A percentile compares a stretch with the other conserved stretches of the same genome.
phyloP scores from a whole-genome alignment of 2,797 vertebrate species.

The Microchirus variegatus region DNA sequence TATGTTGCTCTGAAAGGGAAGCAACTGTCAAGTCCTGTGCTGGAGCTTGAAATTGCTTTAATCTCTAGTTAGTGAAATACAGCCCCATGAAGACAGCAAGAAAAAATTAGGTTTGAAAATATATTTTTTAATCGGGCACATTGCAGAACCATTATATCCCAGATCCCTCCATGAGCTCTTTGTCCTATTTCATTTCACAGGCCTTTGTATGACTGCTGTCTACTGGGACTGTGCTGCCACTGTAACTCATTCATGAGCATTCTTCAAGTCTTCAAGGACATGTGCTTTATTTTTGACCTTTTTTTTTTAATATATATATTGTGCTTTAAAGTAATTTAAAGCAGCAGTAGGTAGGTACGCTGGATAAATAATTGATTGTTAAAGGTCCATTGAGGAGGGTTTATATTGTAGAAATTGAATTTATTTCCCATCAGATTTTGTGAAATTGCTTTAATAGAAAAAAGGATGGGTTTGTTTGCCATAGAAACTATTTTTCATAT shows the following conservation, averaged over 20 bases:
- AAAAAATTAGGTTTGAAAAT: neutral
- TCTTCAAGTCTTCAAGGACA: too few relatives aligned
- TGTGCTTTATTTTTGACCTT: conserved; percentile 1
- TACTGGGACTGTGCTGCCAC: neutral
- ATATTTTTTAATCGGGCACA: neutral
- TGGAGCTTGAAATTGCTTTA: conserved; percentile 17
- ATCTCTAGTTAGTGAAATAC: conserved; percentile 15
- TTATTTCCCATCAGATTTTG: too few relatives aligned
- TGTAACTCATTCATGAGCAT: neutral
- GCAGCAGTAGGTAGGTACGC: too few relatives aligned
- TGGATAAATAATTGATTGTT: too few relatives aligned
- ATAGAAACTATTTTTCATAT: too few relatives aligned
- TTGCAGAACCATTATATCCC: conserved; percentile 1
- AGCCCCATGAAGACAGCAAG: conserved; percentile 2
- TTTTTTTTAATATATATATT: too few relatives aligned
- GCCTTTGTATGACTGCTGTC: conserved; percentile 5
- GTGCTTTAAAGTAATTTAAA: too few relatives aligned
- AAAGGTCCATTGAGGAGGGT: too few relatives aligned
- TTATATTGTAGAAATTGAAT: too few relatives aligned
- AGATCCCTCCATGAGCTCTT: neutral
- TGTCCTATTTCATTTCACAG: neutral
- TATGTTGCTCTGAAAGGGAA: conserved; percentile 8
- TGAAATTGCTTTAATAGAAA: too few relatives aligned
- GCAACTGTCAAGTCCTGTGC: conserved; percentile 12
- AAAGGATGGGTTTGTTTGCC: too few relatives aligned